A percentile compares a stretch with the other conserved stretches of the same genome.
Evolutionary conservation across 2,797 vertebrate genomes (phyloP).

Genomic region (Chelmon rostratus): DNA sequence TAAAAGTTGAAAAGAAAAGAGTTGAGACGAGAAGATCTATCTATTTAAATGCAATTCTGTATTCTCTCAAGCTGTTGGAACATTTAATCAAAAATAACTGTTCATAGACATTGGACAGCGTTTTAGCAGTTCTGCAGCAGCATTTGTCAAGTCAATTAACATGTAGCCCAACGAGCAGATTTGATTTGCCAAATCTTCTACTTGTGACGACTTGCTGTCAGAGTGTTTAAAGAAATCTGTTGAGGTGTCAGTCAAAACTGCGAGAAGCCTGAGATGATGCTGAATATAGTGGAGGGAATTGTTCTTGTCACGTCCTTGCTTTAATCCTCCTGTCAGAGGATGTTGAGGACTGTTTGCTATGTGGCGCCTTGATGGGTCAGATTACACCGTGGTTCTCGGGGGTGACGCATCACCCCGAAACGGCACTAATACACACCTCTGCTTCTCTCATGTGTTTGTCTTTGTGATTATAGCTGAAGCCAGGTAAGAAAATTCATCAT

Average conservation of each 20-base stretch:
- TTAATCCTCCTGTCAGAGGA: constrained; percentile 47
- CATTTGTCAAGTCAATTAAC: background rate
- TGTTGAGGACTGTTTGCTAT: constrained; percentile 20
- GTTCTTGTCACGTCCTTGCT: constrained; percentile 17
- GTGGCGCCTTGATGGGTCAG: constrained; percentile 5
- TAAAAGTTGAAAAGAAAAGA: background rate
- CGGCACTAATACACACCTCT: constrained; percentile 21
- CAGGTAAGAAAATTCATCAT: constrained; percentile 60
- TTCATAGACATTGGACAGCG: background rate
- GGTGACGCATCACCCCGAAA: constrained; percentile 12
- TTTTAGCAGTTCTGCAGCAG: background rate
- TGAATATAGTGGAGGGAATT: constrained; percentile 27
- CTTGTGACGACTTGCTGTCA: background rate
- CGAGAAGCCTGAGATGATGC: background rate
- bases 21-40: background rate
- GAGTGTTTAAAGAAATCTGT: constrained; percentile 6
- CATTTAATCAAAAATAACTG: background rate
- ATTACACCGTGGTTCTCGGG: constrained; percentile 24
- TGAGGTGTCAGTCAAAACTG: constrained; percentile 3
- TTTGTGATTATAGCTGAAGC: constrained; percentile 32
- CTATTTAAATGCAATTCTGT: background rate
- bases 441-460: constrained; percentile 42
- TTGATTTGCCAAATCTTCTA: constrained; percentile 6
- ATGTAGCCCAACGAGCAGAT: background rate
- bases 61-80: constrained; percentile 16